Evolutionary conservation across 2,888 invertebrate genomes (phyloP).

Genomic region (Netelia fuscicornis): DNA sequence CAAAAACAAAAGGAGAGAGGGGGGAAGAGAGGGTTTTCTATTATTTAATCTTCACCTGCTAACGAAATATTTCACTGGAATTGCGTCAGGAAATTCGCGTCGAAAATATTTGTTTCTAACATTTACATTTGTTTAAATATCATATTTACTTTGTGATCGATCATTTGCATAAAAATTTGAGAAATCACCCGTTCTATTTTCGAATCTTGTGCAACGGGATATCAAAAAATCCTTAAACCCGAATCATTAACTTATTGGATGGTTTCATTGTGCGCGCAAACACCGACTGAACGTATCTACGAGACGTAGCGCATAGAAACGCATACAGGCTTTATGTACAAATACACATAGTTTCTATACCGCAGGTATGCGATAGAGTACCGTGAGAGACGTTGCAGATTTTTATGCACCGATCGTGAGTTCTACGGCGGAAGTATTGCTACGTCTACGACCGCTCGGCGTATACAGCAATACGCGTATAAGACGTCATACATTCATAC

Average conservation of each 20-base stretch:
- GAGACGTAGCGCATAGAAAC: conserved; percentile 32
- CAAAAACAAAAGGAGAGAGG: too few species aligned
- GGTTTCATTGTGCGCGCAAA: not conserved
- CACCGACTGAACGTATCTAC: conserved; percentile 41
- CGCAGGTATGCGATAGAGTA: conserved; percentile 52
- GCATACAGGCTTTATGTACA: conserved; percentile 4
- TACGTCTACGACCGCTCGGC: conserved; percentile 39
- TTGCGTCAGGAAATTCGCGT: too few species aligned
- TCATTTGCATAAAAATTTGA: too few species aligned
- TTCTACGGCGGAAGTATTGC: conserved; percentile 29
- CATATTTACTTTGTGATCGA: too few species aligned
- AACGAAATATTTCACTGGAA: too few species aligned
- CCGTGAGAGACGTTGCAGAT: conserved; percentile 54
- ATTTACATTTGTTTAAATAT: too few species aligned
- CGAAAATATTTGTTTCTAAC: too few species aligned
- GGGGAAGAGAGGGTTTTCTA: not conserved
- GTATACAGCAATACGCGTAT: conserved; percentile 5
- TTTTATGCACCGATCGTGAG: conserved; percentile 55
- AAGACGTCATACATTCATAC: not conserved
- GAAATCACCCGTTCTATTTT: too few species aligned
- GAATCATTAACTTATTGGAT: too few species aligned
- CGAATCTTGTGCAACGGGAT: too few species aligned
- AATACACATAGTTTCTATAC: conserved; percentile 32
- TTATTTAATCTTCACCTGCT: too few species aligned
- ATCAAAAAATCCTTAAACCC: too few species aligned